phyloP scores from a whole-genome alignment of 2,797 vertebrate species.

The Trematomus bernacchii region DNA sequence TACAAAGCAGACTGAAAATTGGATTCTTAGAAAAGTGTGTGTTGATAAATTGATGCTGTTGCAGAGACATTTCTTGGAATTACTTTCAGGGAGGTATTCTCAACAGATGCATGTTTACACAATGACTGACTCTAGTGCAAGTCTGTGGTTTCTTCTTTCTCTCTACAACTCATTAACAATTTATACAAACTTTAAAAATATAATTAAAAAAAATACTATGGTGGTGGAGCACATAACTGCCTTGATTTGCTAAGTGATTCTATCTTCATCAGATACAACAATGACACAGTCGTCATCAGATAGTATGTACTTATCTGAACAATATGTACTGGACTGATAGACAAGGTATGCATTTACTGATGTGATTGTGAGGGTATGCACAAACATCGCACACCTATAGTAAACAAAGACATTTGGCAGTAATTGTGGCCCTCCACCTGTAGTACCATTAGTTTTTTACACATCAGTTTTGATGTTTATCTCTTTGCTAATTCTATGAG shows the following conservation, averaged over 20 bases:
- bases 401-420: conserved; percentile 41
- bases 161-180: not conserved
- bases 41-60: not conserved
- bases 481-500: conserved; percentile 43
- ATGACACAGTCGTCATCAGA: conserved; percentile 52
- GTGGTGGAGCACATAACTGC: not conserved
- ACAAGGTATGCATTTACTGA: conserved; percentile 27
- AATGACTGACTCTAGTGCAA: not conserved
- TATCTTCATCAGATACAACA: conserved; percentile 49
- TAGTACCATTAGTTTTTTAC: conserved; percentile 15
- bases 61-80: conserved; percentile 6
- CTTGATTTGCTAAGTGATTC: conserved; percentile 20
- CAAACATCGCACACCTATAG: conserved; percentile 11
- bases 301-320: conserved; percentile 8
- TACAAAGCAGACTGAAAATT: conserved; percentile 12
- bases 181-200: not conserved
- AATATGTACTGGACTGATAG: conserved; percentile 33
- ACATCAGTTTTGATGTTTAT: conserved; percentile 31
- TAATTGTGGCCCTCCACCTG: conserved; percentile 30
- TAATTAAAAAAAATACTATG: not conserved
- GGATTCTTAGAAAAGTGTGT: not conserved
- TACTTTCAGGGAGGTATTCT: not conserved
- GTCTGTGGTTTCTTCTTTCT: not conserved
- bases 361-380: conserved; percentile 29
- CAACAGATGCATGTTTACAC: not conserved